Percentiles rank a stretch among this genome's conserved stretches.
Conservation (phyloP, 1,140 invertebrate genomes). For the Trypoxylus dichotomus region DNA sequence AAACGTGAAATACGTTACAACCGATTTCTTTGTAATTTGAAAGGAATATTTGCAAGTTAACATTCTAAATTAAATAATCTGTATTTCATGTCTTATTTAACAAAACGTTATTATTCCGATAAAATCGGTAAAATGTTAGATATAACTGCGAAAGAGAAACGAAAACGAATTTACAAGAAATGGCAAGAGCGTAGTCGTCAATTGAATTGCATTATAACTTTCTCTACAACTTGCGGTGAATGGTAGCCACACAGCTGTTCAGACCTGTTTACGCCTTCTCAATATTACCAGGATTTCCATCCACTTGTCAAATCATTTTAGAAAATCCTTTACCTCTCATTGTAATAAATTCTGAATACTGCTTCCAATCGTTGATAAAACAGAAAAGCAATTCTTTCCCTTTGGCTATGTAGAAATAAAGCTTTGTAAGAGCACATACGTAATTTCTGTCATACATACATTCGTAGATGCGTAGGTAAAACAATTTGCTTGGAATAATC, state of each 20-base stretch:
- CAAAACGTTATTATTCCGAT: no score
- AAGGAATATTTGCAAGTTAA: background rate
- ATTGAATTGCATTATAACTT: background rate
- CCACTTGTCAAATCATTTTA: background rate
- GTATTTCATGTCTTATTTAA: background rate
- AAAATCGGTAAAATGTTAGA: no score
- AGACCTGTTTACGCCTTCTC: background rate
- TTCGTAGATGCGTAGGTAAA: background rate
- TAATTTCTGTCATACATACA: background rate
- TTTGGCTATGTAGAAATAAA: background rate
- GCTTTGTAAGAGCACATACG: background rate
- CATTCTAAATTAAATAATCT: background rate
- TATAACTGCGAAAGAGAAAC: no score
- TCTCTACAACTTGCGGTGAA: background rate
- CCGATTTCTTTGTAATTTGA: no score
- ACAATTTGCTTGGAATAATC: background rate
- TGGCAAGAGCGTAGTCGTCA: background rate
- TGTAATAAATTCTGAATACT: background rate
- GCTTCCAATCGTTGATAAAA: background rate
- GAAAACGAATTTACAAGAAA: no score
- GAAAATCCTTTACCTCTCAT: background rate
- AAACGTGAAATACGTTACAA: no score
- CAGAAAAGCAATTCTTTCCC: background rate
- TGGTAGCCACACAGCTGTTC: background rate
- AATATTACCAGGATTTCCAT: background rate